A percentile compares a stretch with the other conserved stretches of the same genome.
Evolutionary conservation across 2,888 invertebrate genomes (phyloP).

Genomic region (Anticlea derivata): DNA sequence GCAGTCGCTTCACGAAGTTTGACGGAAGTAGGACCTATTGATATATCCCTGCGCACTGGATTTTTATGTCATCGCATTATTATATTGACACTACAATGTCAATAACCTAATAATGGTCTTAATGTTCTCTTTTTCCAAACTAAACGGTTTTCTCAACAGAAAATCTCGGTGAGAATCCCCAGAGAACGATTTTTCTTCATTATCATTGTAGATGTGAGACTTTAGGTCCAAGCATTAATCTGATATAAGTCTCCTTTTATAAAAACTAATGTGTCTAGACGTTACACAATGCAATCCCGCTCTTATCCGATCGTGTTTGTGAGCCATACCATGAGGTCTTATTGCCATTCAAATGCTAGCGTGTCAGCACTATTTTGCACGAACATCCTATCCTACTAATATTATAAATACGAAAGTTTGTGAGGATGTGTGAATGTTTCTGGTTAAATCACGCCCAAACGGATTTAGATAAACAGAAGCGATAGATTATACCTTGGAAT

Average conservation of each 20-base stretch:
- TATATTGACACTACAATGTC: conserved; percentile 22
- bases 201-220: conserved; percentile 19
- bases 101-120: not conserved
- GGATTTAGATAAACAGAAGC: no score
- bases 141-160: not conserved
- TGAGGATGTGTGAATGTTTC: no score
- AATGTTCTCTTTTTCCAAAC: not conserved
- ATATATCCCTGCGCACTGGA: conserved; percentile 40
- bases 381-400: no score
- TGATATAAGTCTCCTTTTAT: conserved; percentile 31
- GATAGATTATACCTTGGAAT: no score
- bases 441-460: no score
- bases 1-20: conserved; percentile 53
- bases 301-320: conserved; percentile 33
- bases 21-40: conserved; percentile 52
- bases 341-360: no score
- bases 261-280: conserved; percentile 31
- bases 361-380: no score
- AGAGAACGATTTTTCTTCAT: conserved; percentile 21
- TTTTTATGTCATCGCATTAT: conserved; percentile 48
- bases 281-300: conserved; percentile 30
- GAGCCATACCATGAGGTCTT: no score
- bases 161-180: conserved; percentile 11
- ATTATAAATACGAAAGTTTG: no score
- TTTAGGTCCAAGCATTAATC: conserved; percentile 19